Percentiles rank a stretch among this genome's conserved stretches.
Conservation (phyloP, 2,113 vertebrate species). For the Pluvialis apricaria region DNA sequence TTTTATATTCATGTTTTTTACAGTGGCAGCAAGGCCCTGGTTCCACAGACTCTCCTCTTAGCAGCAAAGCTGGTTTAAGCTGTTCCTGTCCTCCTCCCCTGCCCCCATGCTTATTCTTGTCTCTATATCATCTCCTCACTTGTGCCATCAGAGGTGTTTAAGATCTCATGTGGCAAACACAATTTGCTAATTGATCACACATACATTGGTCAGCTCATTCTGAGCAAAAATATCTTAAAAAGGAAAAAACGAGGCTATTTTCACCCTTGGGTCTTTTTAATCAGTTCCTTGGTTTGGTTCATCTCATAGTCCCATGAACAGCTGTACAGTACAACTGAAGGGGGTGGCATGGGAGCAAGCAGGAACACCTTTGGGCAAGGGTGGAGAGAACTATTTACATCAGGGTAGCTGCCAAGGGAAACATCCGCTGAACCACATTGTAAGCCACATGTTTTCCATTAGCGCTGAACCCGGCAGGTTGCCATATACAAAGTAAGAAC, state of each 20-base stretch:
- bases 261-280: neutral
- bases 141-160: neutral
- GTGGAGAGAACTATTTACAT: neutral
- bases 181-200: neutral
- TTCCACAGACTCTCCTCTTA: neutral
- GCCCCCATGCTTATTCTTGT: neutral
- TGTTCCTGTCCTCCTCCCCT: neutral
- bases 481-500: neutral
- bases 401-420: neutral
- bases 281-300: neutral
- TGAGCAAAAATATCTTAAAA: neutral
- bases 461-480: neutral
- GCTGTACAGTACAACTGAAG: neutral
- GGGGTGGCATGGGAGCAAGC: neutral
- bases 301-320: neutral
- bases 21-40: neutral
- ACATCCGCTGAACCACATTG: neutral
- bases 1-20: neutral
- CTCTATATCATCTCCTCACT: neutral
- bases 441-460: neutral
- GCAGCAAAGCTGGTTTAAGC: neutral
- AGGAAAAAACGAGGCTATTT: neutral
- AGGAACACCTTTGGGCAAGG: neutral
- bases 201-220: neutral
- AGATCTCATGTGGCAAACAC: neutral